Evolutionary conservation across 2,797 vertebrate genomes (phyloP).

Genomic region (Peromyscus attwateri): DNA sequence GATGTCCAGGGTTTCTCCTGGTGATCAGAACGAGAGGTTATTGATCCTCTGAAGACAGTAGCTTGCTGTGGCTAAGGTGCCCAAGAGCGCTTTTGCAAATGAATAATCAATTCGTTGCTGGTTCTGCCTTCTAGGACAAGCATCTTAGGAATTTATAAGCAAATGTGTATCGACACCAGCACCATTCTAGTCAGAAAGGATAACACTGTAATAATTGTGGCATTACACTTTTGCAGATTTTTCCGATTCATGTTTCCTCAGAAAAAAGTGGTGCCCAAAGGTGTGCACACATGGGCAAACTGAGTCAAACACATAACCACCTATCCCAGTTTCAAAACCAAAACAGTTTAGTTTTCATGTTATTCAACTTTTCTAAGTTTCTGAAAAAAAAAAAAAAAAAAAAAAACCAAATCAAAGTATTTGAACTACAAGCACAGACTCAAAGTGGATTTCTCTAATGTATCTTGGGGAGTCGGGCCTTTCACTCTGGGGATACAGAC

Average conservation of each 20-base stretch:
- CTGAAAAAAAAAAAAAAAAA: conserved; percentile 48
- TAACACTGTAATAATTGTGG: not conserved
- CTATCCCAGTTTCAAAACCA: not conserved
- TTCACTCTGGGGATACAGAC: not conserved
- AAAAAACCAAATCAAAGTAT: not conserved
- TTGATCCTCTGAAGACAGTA: conserved; percentile 54
- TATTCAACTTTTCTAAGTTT: conserved; percentile 24
- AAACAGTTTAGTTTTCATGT: conserved; percentile 15
- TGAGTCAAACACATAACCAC: conserved; percentile 13
- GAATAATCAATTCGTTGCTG: conserved; percentile 59
- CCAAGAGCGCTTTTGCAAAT: conserved; percentile 31
- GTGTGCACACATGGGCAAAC: not conserved
- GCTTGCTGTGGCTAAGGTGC: conserved; percentile 39
- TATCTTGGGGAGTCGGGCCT: not conserved
- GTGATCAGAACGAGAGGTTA: conserved; percentile 62
- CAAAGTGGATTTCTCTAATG: not conserved
- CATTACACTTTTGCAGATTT: not conserved
- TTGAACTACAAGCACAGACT: not conserved
- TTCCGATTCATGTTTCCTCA: not conserved
- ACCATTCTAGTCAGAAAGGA: not conserved
- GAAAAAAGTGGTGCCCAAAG: not conserved
- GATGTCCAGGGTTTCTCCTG: conserved; percentile 37
- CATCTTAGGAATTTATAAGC: conserved; percentile 34
- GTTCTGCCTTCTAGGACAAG: conserved; percentile 51
- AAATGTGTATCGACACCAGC: not conserved